Conservation (phyloP, 2,113 vertebrate genomes). For the Clarias gariepinus region DNA sequence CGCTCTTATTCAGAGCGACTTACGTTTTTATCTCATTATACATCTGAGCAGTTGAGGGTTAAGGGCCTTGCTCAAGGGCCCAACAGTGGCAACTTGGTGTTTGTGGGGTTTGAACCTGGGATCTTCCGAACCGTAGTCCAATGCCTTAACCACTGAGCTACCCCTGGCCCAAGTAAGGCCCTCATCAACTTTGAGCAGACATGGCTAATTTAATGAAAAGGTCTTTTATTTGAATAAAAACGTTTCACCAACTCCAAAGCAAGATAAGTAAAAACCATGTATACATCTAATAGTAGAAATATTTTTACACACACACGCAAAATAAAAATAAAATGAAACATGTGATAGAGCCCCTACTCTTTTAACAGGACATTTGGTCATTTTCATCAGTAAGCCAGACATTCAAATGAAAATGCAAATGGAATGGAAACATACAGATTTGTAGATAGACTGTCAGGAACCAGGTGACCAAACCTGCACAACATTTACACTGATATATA, state of each 20-base stretch:
- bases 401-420: slow-evolving; percentile 54
- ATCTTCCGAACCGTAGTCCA: too few species aligned
- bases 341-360: neutral
- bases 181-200: neutral
- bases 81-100: too few species aligned
- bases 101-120: too few species aligned
- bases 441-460: slow-evolving; percentile 1
- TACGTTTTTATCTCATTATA: too few species aligned
- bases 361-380: slow-evolving; percentile 13
- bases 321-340: neutral
- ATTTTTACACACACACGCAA: slow-evolving; percentile 5
- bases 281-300: neutral
- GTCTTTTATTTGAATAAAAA: neutral
- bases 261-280: neutral
- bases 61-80: too few species aligned
- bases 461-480: neutral
- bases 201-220: neutral
- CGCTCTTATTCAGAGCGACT: too few species aligned
- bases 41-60: too few species aligned
- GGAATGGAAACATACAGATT: slow-evolving; percentile 45
- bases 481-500: neutral
- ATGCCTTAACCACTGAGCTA: too few species aligned
- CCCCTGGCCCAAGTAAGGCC: too few species aligned
- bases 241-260: neutral
- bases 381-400: slow-evolving; percentile 43